Evolutionary conservation across 1,140 invertebrate genomes (phyloP).

Genomic region (Trigoniulus corallinus): DNA sequence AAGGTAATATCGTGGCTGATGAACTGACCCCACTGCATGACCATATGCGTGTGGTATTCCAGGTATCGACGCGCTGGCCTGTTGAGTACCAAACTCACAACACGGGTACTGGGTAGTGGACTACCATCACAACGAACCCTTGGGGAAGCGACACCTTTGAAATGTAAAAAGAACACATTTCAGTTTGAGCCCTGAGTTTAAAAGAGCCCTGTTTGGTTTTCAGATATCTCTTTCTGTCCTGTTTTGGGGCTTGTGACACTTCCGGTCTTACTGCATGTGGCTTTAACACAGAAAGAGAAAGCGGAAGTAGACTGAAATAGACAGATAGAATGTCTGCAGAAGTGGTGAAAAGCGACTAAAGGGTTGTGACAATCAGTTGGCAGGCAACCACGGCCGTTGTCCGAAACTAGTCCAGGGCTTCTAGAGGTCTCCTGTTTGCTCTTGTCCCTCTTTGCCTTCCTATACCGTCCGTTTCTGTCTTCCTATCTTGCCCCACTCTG

Average conservation of each 20-base stretch:
- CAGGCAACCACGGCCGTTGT: too few relatives aligned
- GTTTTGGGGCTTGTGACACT: not conserved
- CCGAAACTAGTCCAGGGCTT: too few relatives aligned
- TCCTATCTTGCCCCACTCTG: too few relatives aligned
- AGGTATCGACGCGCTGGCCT: slow-evolving; percentile 20
- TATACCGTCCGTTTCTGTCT: too few relatives aligned
- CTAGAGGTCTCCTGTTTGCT: too few relatives aligned
- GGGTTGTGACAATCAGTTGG: too few relatives aligned
- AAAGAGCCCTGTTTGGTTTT: not conserved
- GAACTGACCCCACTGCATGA: slow-evolving; percentile 76
- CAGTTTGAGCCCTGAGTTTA: not conserved
- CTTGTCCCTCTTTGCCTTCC: too few relatives aligned
- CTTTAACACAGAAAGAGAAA: not conserved
- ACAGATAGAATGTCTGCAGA: too few relatives aligned
- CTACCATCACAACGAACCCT: slow-evolving; percentile 37
- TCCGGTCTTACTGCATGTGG: too few relatives aligned
- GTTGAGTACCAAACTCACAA: slow-evolving; percentile 21
- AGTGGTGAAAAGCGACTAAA: too few relatives aligned
- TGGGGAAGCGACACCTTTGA: slow-evolving; percentile 45
- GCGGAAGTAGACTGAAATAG: too few relatives aligned
- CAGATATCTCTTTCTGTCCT: not conserved
- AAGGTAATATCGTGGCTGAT: slow-evolving; percentile 65
- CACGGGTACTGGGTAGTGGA: slow-evolving; percentile 19
- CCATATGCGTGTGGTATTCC: slow-evolving; percentile 45
- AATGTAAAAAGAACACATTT: not conserved